Base-by-base conservation (phyloP, 2,888 invertebrate species). In the Neoitamus cyanurus region DNA sequence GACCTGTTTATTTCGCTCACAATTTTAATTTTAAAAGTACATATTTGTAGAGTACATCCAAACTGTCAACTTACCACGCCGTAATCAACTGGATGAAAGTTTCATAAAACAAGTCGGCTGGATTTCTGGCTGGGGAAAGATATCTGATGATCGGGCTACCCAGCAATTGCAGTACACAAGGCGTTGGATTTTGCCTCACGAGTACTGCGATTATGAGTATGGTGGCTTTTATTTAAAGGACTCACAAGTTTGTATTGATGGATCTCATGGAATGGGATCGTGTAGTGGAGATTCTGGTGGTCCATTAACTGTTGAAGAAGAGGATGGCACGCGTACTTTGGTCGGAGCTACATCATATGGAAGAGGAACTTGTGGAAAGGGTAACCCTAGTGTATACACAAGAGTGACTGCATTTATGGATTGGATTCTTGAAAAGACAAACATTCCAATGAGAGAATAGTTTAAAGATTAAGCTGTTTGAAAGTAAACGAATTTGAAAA, bases 271-370 rank as follows among this genome's bases (percentile, higher is more conserved):
- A 4, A 88, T 87, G 84, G 88, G 89, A 68, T 88, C 89, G 36
- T 91, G 91, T 87, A 88, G 87, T 46, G 91, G 90, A 1, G 90
- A 90, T 86, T 89, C 89, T 84, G 85, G 85, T n/a, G 85, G 85
- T 58, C 85, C 85, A 69, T 58, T 84, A 13, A 42, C 28, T 0
- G 72, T 77, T 34, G 30, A 9, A 31, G 82, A 78, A 25, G 36
- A 83, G 2, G 42, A 78, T 28, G 75, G 78, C n/a, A 70, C 30
- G 11, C 48, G 68, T 13, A 69, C 70, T 9, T 4, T 84, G 6
- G 25, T 85, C 69, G 85, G 85, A 11, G 20, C 83, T n/a, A 85
- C 84, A 13, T 85, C 85, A 13, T 85, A 75, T n/a, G 85, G 85
- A 37, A 34, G 37, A 7, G 9, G 2, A 13, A 75, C 48, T 42